Base-by-base conservation (phyloP, 2,888 invertebrate genomes). In the Mesorhabditis spiculigera region DNA sequence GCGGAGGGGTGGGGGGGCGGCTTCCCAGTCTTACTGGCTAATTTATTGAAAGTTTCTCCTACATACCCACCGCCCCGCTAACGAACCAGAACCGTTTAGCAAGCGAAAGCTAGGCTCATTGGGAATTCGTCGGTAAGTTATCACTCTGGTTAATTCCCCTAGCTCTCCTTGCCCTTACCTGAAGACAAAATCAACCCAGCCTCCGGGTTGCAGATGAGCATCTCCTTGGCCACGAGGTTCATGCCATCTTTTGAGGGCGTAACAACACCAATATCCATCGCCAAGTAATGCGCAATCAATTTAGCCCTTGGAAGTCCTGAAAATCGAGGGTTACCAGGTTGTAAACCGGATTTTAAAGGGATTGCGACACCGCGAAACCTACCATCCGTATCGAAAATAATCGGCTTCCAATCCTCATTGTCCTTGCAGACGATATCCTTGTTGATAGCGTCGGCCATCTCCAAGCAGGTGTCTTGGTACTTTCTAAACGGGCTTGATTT, bases 261-360 rank as follows among this genome's bases (percentile, higher is more conserved):
- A 5, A 83, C 82, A 0, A 83, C 81, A 42, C 83, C 83, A 65
- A 83, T 77, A 68, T 83, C 83, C 81, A 82, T 82, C 1, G 83
- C 83, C 61, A 83, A 72, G 65, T 82, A 83, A 58, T 81, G 83
- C 16, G 80, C 80, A 44, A 82, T 76, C 13, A 83, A 68, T 5
- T 75, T 68, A 0, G 78, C 68, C 66, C 82, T 73, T 3, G 78
- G 75, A 5, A 82, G 75, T 50, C 58, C 58, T 50, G 5, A 67
- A 62, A 68, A 44, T 8, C 63, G 58, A 28, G 28, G 28, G 28
- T 28, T 28, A 28, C 28, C 28, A 28, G 28, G 28, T 28, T 28
- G 28, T 28, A 28, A 28, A 28, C 28, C 28, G 28, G 28, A 28
- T 3, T 28, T 28, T 28, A 28, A 28, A 28, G 28, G 28, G 3